Percentiles rank a stretch among this genome's conserved stretches.
phyloP scores from a whole-genome alignment of 2,113 vertebrate species.

The Falcunculus frontatus region DNA sequence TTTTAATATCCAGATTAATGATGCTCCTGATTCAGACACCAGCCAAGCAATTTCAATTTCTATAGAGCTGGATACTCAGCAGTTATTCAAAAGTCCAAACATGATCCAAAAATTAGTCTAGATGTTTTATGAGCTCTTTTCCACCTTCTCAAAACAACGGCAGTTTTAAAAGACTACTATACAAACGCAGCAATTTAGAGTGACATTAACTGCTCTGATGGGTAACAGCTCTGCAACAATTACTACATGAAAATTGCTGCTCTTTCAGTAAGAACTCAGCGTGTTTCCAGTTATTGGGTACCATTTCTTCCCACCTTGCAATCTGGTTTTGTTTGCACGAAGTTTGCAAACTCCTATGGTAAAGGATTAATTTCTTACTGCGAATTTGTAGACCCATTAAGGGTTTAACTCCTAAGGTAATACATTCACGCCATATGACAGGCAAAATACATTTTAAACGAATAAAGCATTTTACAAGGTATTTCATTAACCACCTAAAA shows the following conservation, averaged over 20 bases:
- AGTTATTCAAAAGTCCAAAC: neutral
- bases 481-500: neutral
- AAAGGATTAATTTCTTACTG: neutral
- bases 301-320: neutral
- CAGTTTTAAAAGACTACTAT: neutral
- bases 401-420: neutral
- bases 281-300: neutral
- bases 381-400: neutral
- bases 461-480: neutral
- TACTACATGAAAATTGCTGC: neutral
- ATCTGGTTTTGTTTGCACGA: neutral
- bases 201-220: neutral
- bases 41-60: neutral
- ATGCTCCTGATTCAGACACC: neutral
- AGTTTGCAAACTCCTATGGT: neutral
- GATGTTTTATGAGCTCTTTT: neutral
- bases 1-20: neutral
- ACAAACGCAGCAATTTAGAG: neutral
- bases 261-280: neutral
- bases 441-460: neutral
- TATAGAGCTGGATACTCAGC: neutral
- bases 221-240: neutral
- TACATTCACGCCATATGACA: neutral
- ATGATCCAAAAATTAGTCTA: neutral
- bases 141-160: neutral